Percentiles rank a stretch among this genome's conserved stretches.
These are phyloP conservation scores for Augiades crinisus DNA, from an alignment of 2,888 invertebrate species.

Conservation along the genomic window DNA sequence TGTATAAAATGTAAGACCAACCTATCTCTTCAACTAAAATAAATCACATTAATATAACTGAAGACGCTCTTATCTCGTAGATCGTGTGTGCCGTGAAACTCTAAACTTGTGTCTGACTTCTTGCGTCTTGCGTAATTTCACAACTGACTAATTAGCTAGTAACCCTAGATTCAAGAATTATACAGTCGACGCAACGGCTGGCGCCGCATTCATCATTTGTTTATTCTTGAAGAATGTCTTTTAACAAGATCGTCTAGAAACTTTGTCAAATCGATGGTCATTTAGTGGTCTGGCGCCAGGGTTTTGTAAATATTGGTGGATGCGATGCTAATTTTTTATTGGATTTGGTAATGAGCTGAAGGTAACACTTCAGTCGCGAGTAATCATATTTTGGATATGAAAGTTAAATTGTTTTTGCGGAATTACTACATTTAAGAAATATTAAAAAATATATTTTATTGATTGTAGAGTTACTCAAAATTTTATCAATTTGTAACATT, in stretches of 20 bases:
- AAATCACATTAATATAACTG: too few species aligned
- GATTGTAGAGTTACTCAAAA: too few species aligned
- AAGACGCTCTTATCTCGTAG: too few species aligned
- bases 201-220: constrained; percentile 22
- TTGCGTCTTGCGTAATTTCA: constrained; percentile 7
- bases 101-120: background rate
- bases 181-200: constrained; percentile 12
- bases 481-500: too few species aligned
- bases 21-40: too few species aligned
- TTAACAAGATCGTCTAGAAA: constrained; percentile 8
- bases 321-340: background rate
- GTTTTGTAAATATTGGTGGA: background rate
- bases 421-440: too few species aligned
- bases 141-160: constrained; percentile 18
- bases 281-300: constrained; percentile 13
- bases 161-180: constrained; percentile 18
- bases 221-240: constrained; percentile 3
- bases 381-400: too few species aligned
- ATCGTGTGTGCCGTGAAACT: too few species aligned
- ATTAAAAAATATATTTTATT: too few species aligned
- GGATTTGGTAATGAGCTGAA: background rate
- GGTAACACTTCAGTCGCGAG: background rate
- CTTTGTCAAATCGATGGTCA: constrained; percentile 5
- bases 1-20: too few species aligned
- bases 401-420: too few species aligned